These are phyloP conservation scores for Leptopilina clavipes DNA, from an alignment of 1,140 invertebrate genomes.

Conservation along the genomic window DNA sequence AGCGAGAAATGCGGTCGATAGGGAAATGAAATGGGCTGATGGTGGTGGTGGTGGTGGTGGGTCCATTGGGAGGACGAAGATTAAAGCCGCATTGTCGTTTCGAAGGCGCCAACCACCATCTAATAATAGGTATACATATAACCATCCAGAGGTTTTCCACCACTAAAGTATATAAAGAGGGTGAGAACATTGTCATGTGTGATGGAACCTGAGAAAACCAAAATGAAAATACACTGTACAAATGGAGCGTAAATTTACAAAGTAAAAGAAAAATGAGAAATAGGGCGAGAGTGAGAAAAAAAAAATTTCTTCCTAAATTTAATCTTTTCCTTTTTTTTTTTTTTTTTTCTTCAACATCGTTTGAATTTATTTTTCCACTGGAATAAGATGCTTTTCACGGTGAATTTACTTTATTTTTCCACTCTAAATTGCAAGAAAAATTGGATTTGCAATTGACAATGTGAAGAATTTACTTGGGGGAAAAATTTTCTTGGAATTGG, in stretches of 20 bases:
- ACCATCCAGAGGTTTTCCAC: conserved; percentile 16
- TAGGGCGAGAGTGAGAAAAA: background rate
- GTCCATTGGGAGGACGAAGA: conserved; percentile 23
- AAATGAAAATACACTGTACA: background rate
- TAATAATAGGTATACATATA: conserved; percentile 31
- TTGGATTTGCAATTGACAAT: no score
- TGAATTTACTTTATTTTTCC: no score
- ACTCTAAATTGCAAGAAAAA: no score
- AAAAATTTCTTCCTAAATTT: background rate
- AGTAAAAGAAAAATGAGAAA: background rate
- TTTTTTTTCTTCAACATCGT: no score
- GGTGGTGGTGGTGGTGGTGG: background rate
- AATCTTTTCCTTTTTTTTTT: background rate
- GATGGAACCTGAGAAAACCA: background rate
- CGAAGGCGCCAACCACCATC: conserved; percentile 23
- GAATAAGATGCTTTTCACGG: no score
- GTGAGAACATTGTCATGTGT: conserved; percentile 24
- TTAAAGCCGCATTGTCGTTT: conserved; percentile 26
- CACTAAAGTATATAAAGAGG: background rate
- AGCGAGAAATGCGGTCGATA: conserved; percentile 24
- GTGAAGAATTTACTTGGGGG: no score
- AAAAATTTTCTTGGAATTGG: no score
- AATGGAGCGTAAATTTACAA: conserved; percentile 24
- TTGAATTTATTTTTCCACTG: no score
- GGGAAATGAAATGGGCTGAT: conserved; percentile 24